Percentiles rank a stretch among this genome's conserved stretches.
Conservation (phyloP, 1,140 invertebrate species). For the Ceratina calcarata region DNA sequence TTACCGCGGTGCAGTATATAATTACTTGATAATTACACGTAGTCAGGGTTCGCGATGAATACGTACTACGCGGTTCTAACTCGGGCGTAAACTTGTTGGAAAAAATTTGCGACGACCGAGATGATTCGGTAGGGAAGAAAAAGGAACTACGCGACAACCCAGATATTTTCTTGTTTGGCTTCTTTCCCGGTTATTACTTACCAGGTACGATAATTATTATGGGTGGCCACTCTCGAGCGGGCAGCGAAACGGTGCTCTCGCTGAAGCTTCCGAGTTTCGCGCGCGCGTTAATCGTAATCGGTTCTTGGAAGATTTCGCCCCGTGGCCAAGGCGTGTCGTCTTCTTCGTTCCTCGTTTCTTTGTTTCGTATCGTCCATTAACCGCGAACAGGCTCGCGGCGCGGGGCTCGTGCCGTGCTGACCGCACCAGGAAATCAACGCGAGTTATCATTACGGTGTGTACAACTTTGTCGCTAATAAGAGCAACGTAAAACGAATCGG, state of each 20-base stretch:
- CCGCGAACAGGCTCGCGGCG: constrained; percentile 33
- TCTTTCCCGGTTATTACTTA: constrained; percentile 55
- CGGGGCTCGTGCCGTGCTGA: constrained; percentile 68
- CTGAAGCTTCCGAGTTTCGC: constrained; percentile 63
- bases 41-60: not conserved
- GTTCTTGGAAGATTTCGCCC: constrained; percentile 66
- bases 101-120: not conserved
- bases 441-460: constrained; percentile 70
- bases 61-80: not conserved
- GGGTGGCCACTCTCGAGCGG: constrained; percentile 1
- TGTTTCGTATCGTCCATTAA: constrained; percentile 60
- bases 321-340: constrained; percentile 58
- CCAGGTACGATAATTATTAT: constrained; percentile 55
- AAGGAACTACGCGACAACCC: not conserved
- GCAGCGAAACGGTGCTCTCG: constrained; percentile 56
- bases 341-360: constrained; percentile 55
- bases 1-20: not conserved
- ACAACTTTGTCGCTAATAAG: constrained; percentile 57
- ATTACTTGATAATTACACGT: not conserved
- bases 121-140: not conserved
- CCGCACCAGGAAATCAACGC: constrained; percentile 71
- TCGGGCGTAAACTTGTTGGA: not conserved
- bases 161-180: constrained; percentile 48
- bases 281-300: constrained; percentile 51
- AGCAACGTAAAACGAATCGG: constrained; percentile 43